A percentile compares a stretch with the other conserved stretches of the same genome.
Evolutionary conservation across 2,797 vertebrate genomes (phyloP).

Genomic region (Sciurus vulgaris): DNA sequence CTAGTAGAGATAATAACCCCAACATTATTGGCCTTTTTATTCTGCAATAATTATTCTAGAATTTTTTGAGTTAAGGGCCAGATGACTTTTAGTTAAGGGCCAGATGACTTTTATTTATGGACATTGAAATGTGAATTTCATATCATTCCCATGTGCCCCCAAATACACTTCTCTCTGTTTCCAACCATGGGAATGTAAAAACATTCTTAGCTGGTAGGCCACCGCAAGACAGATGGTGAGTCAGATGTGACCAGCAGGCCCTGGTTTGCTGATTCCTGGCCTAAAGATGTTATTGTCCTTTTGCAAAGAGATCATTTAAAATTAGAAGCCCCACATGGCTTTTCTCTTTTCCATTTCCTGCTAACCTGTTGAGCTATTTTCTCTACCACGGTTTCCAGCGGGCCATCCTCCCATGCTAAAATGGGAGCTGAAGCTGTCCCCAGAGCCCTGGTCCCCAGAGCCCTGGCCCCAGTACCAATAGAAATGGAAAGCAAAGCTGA

Average conservation of each 20-base stretch:
- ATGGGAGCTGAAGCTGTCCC: no score
- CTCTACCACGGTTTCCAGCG: no score
- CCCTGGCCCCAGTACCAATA: no score
- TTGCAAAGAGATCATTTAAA: no score
- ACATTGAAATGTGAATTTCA: background rate
- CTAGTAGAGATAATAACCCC: background rate
- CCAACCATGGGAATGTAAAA: background rate
- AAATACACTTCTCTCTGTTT: background rate
- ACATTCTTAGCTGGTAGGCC: background rate
- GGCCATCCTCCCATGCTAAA: no score
- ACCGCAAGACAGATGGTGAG: background rate
- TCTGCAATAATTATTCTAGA: background rate
- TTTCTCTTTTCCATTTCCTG: no score
- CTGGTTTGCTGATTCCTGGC: background rate
- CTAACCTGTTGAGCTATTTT: no score
- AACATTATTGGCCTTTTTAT: background rate
- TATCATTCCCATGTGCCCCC: background rate
- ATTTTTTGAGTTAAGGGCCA: background rate
- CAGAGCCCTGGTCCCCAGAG: no score
- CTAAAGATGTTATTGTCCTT: background rate
- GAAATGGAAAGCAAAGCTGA: no score
- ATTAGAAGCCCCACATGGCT: no score
- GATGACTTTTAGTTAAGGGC: background rate
- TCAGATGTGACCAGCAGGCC: background rate
- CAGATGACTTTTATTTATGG: background rate